phyloP scores from a whole-genome alignment of 2,797 vertebrate genomes.

The Hydrolagus colliei region DNA sequence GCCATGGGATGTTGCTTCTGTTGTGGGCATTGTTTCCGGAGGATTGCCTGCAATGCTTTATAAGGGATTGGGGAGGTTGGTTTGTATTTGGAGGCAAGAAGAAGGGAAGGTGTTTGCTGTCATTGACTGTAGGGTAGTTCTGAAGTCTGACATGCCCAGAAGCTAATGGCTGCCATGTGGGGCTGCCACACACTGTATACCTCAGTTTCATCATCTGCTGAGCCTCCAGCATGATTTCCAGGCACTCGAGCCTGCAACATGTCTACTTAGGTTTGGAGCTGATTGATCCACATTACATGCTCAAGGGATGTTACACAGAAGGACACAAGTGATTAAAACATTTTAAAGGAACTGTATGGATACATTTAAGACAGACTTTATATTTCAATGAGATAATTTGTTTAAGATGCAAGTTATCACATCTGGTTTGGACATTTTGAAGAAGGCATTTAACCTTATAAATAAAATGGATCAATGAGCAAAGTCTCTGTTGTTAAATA shows the following conservation, averaged over 20 bases:
- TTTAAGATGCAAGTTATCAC: background rate
- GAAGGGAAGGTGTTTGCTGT: conserved; percentile 65
- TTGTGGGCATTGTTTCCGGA: conserved; percentile 61
- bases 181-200: conserved; percentile 63
- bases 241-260: conserved; percentile 73
- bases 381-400: background rate
- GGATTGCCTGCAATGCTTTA: conserved; percentile 54
- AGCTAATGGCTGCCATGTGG: conserved; percentile 68
- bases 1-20: conserved; percentile 57
- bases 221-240: conserved; percentile 65
- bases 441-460: background rate
- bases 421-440: background rate
- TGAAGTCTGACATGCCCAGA: conserved; percentile 69
- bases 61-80: conserved; percentile 35
- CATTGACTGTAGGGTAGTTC: conserved; percentile 62
- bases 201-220: conserved; percentile 78
- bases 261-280: conserved; percentile 76
- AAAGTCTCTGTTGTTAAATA: background rate
- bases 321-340: conserved; percentile 65
- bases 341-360: conserved; percentile 40
- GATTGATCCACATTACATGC: conserved; percentile 72
- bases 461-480: background rate
- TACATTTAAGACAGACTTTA: background rate
- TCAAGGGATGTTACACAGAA: conserved; percentile 62
- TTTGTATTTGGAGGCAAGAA: conserved; percentile 54